phyloP scores from a whole-genome alignment of 2,113 vertebrate species.

The Anser brachyrhynchus region DNA sequence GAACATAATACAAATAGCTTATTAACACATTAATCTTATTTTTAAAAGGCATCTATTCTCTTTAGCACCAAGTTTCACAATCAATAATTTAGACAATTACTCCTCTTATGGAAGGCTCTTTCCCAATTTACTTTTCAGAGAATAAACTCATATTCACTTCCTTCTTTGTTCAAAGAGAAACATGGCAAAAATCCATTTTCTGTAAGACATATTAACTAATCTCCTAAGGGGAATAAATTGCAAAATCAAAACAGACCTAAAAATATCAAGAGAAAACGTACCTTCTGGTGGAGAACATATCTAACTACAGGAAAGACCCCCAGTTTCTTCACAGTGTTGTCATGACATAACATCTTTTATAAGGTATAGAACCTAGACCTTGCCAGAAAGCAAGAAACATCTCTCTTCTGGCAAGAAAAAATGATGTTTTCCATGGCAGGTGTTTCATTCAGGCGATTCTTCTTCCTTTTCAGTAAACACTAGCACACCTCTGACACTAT shows the following conservation, averaged over 20 bases:
- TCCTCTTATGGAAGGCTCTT: slow-evolving; percentile 11
- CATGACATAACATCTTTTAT: background rate
- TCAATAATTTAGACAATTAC: slow-evolving; percentile 25
- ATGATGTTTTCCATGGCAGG: background rate
- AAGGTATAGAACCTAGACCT: background rate
- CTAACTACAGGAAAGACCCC: background rate
- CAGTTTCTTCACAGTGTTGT: background rate
- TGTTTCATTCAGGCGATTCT: background rate
- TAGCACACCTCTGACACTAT: background rate
- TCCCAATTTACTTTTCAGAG: slow-evolving; percentile 55
- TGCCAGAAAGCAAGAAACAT: background rate
- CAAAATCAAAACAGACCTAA: slow-evolving; percentile 44
- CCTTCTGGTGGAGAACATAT: background rate
- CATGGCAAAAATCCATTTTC: slow-evolving; percentile 46
- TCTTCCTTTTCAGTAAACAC: background rate
- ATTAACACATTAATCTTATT: background rate
- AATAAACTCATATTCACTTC: slow-evolving; percentile 63
- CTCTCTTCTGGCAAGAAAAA: background rate
- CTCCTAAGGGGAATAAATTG: background rate
- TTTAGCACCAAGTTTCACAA: slow-evolving; percentile 25
- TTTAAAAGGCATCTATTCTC: background rate
- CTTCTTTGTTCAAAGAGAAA: slow-evolving; percentile 69
- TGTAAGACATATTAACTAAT: slow-evolving; percentile 60
- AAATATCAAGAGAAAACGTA: background rate
- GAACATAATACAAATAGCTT: background rate